Percentiles rank a stretch among this genome's conserved stretches.
These are phyloP conservation scores for Scytalopus superciliaris DNA, from an alignment of 2,113 vertebrate species.

Conservation along the genomic window DNA sequence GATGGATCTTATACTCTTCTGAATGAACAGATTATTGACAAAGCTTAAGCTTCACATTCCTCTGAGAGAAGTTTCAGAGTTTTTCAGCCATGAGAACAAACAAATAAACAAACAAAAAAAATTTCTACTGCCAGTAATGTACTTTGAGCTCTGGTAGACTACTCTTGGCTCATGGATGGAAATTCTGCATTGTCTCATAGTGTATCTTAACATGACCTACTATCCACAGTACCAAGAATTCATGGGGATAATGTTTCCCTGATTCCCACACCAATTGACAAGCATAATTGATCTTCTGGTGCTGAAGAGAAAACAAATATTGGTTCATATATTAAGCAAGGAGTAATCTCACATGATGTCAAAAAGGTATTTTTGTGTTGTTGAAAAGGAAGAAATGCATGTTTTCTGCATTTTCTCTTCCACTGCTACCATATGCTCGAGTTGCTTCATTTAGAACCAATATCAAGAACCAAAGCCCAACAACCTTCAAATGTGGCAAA, in stretches of 20 bases:
- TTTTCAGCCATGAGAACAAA: not conserved
- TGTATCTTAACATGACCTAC: not conserved
- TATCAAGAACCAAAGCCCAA: not conserved
- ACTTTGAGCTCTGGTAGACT: not conserved
- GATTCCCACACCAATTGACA: not conserved
- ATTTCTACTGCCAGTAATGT: not conserved
- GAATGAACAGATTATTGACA: not conserved
- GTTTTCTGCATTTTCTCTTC: not conserved
- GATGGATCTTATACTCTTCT: not conserved
- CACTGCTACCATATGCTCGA: not conserved
- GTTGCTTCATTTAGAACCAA: not conserved
- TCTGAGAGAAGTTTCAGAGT: not conserved
- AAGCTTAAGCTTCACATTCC: not conserved
- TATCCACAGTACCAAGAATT: not conserved
- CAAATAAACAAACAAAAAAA: not conserved
- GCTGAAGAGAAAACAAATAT: not conserved
- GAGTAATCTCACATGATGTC: not conserved
- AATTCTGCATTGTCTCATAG: not conserved
- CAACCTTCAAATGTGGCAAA: not conserved
- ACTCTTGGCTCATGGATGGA: not conserved
- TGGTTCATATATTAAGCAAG: not conserved
- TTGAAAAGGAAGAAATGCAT: not conserved
- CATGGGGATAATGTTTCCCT: not conserved
- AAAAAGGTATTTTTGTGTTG: not conserved
- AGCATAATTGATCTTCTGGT: not conserved